A percentile compares a stretch with the other conserved stretches of the same genome.
These are phyloP conservation scores for Notolepis coatsorum DNA, from an alignment of 2,797 vertebrate genomes.

Conservation along the genomic window DNA sequence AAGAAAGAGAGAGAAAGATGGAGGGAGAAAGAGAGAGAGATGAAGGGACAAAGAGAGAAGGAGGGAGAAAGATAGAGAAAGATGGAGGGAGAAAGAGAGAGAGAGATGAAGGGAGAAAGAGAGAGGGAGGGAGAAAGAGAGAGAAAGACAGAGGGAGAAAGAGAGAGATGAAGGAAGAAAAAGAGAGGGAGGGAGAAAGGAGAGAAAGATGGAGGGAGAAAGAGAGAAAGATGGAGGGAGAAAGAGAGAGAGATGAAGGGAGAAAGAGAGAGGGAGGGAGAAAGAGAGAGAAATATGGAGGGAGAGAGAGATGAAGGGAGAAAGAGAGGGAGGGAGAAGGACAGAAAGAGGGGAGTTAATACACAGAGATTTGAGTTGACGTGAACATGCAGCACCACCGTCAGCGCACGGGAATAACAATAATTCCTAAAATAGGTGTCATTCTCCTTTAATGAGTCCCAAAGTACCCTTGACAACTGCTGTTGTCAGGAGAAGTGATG, in stretches of 20 bases:
- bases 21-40: too few species aligned
- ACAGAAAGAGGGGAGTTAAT: neutral
- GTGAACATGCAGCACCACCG: too few species aligned
- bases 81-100: neutral
- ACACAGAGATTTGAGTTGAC: too few species aligned
- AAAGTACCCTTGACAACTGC: neutral
- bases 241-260: neutral
- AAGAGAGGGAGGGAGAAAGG: neutral
- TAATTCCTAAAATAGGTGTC: too few species aligned
- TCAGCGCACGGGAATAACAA: too few species aligned
- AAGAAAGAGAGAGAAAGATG: neutral
- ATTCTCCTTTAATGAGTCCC: constrained; percentile 5
- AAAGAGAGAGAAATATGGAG: too few species aligned
- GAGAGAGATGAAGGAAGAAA: neutral
- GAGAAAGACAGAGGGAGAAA: too few species aligned
- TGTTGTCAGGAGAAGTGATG: constrained; percentile 3
- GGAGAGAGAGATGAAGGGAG: too few species aligned
- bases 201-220: neutral
- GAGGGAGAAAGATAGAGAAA: neutral
- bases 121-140: neutral
- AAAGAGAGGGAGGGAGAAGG: neutral
- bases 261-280: too few species aligned
- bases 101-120: neutral
- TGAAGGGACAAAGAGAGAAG: too few species aligned
- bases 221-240: neutral